phyloP scores from a whole-genome alignment of 1,140 invertebrate species.

The Acromyrmex heyeri region DNA sequence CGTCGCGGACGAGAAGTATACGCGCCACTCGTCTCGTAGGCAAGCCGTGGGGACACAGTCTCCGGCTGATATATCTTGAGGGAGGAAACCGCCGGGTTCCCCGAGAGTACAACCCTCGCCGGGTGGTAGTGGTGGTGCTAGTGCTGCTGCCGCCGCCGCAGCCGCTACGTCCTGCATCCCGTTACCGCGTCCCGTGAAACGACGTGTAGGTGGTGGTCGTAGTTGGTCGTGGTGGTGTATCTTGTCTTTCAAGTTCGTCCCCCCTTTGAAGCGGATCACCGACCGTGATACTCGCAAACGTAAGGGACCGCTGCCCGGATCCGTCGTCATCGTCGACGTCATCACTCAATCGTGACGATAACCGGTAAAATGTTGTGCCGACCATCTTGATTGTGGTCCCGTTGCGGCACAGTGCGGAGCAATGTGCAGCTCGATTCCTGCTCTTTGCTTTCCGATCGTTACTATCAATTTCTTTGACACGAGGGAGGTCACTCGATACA shows the following conservation, averaged over 20 bases:
- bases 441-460: neutral
- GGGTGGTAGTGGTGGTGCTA: conserved; percentile 52
- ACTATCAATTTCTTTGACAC: neutral
- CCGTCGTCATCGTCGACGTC: conserved; percentile 4
- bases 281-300: conserved; percentile 65
- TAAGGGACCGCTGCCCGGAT: conserved; percentile 1
- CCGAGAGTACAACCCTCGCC: conserved; percentile 23
- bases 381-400: conserved; percentile 51
- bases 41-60: conserved; percentile 16
- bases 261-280: conserved; percentile 49
- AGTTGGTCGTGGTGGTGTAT: conserved; percentile 38
- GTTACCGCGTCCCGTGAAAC: conserved; percentile 44
- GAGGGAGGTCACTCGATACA: neutral
- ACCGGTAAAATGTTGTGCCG: conserved; percentile 51
- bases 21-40: conserved; percentile 28
- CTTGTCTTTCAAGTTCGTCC: conserved; percentile 48
- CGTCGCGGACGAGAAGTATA: conserved; percentile 39
- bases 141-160: conserved; percentile 41
- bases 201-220: conserved; percentile 58
- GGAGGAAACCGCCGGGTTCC: conserved; percentile 27
- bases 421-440: neutral
- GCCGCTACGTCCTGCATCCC: conserved; percentile 21
- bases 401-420: conserved; percentile 50
- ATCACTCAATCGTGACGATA: conserved; percentile 18
- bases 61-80: neutral